A percentile compares a stretch with the other conserved stretches of the same genome.
phyloP scores from a whole-genome alignment of 2,797 vertebrate genomes.

The Megaceryle alcyon region DNA sequence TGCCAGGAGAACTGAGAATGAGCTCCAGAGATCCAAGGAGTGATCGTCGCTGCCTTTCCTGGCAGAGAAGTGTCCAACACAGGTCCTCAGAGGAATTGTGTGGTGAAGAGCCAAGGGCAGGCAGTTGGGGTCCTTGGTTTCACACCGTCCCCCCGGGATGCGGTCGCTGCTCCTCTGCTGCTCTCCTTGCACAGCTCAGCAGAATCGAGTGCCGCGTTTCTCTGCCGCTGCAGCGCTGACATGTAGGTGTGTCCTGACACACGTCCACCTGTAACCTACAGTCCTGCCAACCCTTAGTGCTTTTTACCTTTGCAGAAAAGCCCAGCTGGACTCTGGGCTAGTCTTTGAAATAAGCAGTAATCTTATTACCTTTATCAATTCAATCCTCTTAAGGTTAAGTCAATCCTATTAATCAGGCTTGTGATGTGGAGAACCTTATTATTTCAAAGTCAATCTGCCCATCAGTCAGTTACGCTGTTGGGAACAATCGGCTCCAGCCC shows the following conservation, averaged over 20 bases:
- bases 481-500: neutral
- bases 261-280: neutral
- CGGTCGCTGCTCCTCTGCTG: rapidly evolving
- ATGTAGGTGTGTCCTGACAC: rapidly evolving
- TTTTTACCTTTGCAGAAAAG: neutral
- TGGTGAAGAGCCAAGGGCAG: rapidly evolving
- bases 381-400: constrained; percentile 70
- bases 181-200: neutral
- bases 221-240: neutral
- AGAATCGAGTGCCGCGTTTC: rapidly evolving
- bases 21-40: neutral
- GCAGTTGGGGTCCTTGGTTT: neutral
- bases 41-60: rapidly evolving
- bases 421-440: constrained; percentile 41
- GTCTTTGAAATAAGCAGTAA: constrained; percentile 47
- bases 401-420: constrained; percentile 70
- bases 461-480: neutral
- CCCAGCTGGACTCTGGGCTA: constrained; percentile 3
- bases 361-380: constrained; percentile 68
- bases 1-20: neutral
- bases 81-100: neutral
- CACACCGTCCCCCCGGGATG: rapidly evolving
- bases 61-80: neutral
- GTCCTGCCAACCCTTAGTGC: neutral
- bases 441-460: constrained; percentile 46